Conservation (phyloP, 2,797 vertebrate genomes). For the Setipinna tenuifilis region DNA sequence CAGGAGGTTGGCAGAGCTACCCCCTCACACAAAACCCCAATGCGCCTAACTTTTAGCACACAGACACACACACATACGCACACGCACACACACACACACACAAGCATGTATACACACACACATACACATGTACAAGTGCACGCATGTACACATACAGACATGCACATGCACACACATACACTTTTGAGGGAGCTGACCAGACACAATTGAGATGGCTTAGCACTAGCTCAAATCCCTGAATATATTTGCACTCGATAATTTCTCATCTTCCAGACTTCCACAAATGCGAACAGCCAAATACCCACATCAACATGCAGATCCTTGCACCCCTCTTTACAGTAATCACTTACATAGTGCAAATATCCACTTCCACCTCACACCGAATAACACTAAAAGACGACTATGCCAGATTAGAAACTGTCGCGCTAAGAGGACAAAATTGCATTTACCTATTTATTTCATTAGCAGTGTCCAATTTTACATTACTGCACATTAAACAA, state of each 20-base stretch:
- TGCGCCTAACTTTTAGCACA: neutral
- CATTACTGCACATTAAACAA: neutral
- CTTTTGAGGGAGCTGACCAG: slow-evolving; percentile 55
- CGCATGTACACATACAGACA: neutral
- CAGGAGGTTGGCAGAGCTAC: slow-evolving; percentile 50
- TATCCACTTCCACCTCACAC: neutral
- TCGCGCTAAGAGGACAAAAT: neutral
- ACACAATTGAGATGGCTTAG: slow-evolving; percentile 69
- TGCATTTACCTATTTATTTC: neutral
- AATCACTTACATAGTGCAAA: neutral
- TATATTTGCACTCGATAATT: neutral
- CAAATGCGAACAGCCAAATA: neutral
- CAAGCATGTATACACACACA: neutral
- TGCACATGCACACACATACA: neutral
- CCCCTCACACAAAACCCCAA: neutral
- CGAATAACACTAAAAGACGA: neutral
- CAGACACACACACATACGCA: neutral
- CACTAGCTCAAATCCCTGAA: slow-evolving; percentile 45
- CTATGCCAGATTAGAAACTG: neutral
- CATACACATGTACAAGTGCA: neutral
- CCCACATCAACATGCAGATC: neutral
- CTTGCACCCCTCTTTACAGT: neutral
- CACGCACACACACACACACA: neutral
- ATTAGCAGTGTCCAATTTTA: neutral
- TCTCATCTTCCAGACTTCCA: neutral